Conservation (phyloP, 2,113 vertebrate species). For the Eptesicus fuscus region DNA sequence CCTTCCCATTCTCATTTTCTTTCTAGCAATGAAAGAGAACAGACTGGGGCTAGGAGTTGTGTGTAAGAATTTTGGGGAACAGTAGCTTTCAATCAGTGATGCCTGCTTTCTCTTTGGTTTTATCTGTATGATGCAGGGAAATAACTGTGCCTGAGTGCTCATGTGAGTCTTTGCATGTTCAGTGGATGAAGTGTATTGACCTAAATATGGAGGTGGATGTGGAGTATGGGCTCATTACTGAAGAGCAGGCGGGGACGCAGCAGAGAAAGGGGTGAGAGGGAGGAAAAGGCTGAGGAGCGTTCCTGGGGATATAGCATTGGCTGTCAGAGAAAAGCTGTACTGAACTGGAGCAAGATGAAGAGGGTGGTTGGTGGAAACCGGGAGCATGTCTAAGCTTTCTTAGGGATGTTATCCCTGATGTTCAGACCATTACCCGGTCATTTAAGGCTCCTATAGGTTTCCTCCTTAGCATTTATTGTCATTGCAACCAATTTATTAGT, state of each 20-base stretch:
- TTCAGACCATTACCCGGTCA: neutral
- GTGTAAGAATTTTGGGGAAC: neutral
- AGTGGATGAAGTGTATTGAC: neutral
- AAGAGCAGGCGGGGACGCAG: neutral
- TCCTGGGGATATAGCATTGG: fast-evolving
- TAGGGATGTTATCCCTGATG: neutral
- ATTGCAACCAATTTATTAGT: neutral
- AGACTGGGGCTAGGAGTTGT: neutral
- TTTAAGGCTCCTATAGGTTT: neutral
- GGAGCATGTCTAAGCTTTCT: neutral
- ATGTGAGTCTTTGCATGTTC: neutral
- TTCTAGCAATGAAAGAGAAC: neutral
- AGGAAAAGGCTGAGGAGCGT: neutral
- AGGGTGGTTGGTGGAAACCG: neutral
- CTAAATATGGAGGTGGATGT: neutral
- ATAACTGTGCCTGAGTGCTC: neutral
- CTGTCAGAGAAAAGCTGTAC: neutral
- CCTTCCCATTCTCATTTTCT: neutral
- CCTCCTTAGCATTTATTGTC: neutral
- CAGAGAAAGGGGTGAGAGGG: neutral
- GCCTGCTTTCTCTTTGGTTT: neutral
- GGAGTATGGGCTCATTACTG: neutral
- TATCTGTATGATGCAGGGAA: neutral
- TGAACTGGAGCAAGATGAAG: neutral
- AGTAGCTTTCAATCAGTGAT: neutral